Conservation (phyloP, 2,797 vertebrate species). For the Fundulus diaphanus region DNA sequence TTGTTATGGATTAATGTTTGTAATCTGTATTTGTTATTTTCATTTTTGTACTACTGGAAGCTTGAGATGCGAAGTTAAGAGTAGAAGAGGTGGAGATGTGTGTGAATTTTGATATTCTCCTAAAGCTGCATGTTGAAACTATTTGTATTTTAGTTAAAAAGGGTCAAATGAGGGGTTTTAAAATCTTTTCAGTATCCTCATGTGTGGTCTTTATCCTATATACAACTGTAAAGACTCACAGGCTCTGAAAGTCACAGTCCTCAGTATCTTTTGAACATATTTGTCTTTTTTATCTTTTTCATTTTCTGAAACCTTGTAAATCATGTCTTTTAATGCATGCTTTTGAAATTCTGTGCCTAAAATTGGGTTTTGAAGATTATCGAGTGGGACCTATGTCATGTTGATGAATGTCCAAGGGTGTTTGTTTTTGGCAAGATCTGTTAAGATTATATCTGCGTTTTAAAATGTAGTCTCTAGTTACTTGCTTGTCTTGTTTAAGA, state of each 20-base stretch:
- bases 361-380: neutral
- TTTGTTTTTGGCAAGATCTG: constrained; percentile 3
- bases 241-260: neutral
- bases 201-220: neutral
- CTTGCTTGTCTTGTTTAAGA: constrained; percentile 16
- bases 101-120: neutral
- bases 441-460: constrained; percentile 24
- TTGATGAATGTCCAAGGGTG: neutral
- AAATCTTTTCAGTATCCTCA: neutral
- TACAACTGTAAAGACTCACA: neutral
- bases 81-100: neutral
- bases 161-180: neutral
- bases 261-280: neutral
- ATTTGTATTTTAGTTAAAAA: neutral
- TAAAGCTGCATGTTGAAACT: neutral
- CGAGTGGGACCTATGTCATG: neutral
- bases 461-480: constrained; percentile 1
- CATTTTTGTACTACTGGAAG: neutral
- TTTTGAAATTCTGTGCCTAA: neutral
- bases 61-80: neutral
- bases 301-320: neutral
- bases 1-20: neutral
- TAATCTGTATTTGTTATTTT: neutral
- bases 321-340: constrained; percentile 4
- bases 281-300: neutral